Evolutionary conservation across 2,888 invertebrate species (phyloP), one percentile per base, ranked within the genome.

Genomic region (Amblyteles armatorius): DNA sequence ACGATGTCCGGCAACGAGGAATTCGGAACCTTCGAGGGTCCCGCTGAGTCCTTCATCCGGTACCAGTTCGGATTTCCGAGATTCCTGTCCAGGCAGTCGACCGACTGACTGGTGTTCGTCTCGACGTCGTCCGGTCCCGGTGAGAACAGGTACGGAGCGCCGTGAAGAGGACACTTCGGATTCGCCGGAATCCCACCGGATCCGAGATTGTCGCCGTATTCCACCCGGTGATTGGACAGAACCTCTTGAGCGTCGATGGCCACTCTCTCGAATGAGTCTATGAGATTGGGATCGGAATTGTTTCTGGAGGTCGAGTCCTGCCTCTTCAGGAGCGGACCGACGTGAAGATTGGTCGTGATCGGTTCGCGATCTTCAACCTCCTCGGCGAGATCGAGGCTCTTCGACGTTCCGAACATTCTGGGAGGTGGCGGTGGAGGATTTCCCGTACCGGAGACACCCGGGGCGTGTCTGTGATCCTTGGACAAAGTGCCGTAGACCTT

Each of bases 371-470:
- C 91, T 69, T 90, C 91, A 9, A 71, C 36, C 67, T 92, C 92
- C 69, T 93, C 93, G 0, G 90, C 90, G 29, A 92, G 89, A 60
- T 92, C 91, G 0, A 89, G 83, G 69, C 92, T 92, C 78, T 90
- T 93, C 22, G 89, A 90, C 1, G 91, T 89, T 0, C 92, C 91
- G 40, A 91, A 96, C 3, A 96, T 96, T 90, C 97, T 94, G 0
- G 97, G 97, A 0, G 97, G 97, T 2, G 97, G 97, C 0, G 97
- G 97, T 0, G 94, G 93, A 1, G 91, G 92, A 16, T 82, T 83
- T 9, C 84, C 86, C 36, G 40, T 60, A 5, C 44, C 79, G 0
- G 88, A 87, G 4, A 89, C 87, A 19, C 88, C 86, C 1, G 88
- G 87, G 4, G 68, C 84, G 33, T 87, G 88, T 63, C 89, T 90